Percentiles rank a stretch among this genome's conserved stretches.
These are phyloP conservation scores for Vombatus ursinus DNA, from an alignment of 2,113 vertebrate species.

Conservation along the genomic window DNA sequence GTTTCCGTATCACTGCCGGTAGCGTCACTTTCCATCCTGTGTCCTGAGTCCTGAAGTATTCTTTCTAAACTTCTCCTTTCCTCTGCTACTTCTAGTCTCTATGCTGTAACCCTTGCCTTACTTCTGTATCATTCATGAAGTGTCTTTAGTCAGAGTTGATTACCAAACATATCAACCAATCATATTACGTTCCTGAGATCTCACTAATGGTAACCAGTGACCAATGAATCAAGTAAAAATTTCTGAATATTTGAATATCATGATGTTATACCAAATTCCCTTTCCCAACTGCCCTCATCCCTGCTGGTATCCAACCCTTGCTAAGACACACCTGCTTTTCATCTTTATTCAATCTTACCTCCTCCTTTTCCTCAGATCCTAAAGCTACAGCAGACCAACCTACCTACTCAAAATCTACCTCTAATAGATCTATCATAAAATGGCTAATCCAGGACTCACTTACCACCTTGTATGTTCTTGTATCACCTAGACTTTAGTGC, in stretches of 20 bases:
- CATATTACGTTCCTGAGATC: not conserved
- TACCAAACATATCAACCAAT: not conserved
- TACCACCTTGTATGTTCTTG: not conserved
- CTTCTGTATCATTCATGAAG: not conserved
- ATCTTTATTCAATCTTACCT: not conserved
- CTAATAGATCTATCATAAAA: not conserved
- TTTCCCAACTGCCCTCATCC: not conserved
- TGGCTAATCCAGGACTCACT: not conserved
- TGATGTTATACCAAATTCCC: not conserved
- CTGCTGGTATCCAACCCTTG: not conserved
- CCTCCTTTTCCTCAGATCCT: conserved; percentile 27
- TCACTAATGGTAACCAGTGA: not conserved
- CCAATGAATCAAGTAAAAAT: not conserved
- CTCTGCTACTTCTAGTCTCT: not conserved
- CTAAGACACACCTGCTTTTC: not conserved
- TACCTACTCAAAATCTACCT: not conserved
- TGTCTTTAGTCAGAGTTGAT: not conserved
- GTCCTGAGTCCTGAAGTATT: not conserved
- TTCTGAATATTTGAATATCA: not conserved
- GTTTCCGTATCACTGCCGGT: not conserved
- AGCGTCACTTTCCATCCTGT: not conserved
- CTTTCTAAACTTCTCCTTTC: not conserved
- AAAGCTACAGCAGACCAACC: conserved; percentile 20
- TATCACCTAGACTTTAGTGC: not conserved
- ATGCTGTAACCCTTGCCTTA: not conserved